These are phyloP conservation scores for Chloropsis hardwickii DNA, from an alignment of 2,113 vertebrate genomes.

Conservation along the genomic window DNA sequence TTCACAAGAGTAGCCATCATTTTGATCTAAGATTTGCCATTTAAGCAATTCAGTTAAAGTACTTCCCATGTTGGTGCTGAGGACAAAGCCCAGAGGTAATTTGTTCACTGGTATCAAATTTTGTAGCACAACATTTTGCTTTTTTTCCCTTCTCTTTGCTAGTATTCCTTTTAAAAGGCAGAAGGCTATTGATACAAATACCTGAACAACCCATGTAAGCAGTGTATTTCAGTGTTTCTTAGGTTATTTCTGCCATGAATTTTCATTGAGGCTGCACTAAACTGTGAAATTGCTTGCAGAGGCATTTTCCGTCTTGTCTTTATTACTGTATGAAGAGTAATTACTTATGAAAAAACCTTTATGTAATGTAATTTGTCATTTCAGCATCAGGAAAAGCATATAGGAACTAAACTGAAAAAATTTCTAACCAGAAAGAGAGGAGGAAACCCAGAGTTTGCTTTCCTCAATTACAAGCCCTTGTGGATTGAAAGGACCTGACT, in stretches of 20 bases:
- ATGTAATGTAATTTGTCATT: not conserved
- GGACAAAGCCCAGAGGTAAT: not conserved
- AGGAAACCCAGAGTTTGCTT: not conserved
- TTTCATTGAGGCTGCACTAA: not conserved
- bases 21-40: not conserved
- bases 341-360: not conserved
- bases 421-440: not conserved
- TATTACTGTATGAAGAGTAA: not conserved
- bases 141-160: not conserved
- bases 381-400: not conserved
- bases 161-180: not conserved
- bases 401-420: not conserved
- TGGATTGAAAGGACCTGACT: not conserved
- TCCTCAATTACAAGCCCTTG: not conserved
- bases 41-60: not conserved
- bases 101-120: not conserved
- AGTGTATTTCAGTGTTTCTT: not conserved
- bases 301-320: accelerated
- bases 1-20: not conserved
- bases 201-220: accelerated
- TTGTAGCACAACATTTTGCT: not conserved
- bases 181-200: not conserved
- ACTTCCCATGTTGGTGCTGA: not conserved
- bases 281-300: not conserved
- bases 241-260: not conserved